A percentile compares a stretch with the other conserved stretches of the same genome.
These are phyloP conservation scores for Craseonycteris thonglongyai DNA, from an alignment of 2,113 vertebrate species.

Conservation along the genomic window DNA sequence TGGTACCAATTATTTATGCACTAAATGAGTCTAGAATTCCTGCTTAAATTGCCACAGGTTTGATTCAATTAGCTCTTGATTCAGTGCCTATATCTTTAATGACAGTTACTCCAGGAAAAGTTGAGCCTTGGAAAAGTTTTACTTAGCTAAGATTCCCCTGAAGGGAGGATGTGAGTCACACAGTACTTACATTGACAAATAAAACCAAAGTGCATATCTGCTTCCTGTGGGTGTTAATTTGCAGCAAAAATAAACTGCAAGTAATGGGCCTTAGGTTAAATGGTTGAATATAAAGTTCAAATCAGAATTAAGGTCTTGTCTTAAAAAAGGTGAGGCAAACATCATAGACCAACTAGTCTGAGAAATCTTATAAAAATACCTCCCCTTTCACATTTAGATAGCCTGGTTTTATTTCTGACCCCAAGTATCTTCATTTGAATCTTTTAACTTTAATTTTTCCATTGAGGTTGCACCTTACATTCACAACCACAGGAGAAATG, in stretches of 20 bases:
- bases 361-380: not conserved
- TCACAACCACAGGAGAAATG: too few relatives aligned
- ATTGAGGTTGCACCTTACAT: too few relatives aligned
- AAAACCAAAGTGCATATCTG: slow-evolving; percentile 48
- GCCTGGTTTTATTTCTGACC: not conserved
- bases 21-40: slow-evolving; percentile 21
- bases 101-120: slow-evolving; percentile 47
- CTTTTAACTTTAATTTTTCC: too few relatives aligned
- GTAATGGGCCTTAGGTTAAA: slow-evolving; percentile 55
- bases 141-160: slow-evolving; percentile 15
- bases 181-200: slow-evolving; percentile 23
- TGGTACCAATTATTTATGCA: slow-evolving; percentile 27
- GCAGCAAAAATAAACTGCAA: slow-evolving; percentile 50
- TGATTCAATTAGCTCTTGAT: slow-evolving; percentile 62
- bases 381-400: too few relatives aligned
- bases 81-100: slow-evolving; percentile 46
- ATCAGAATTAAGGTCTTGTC: not conserved
- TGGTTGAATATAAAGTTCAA: slow-evolving; percentile 41
- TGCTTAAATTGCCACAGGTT: slow-evolving; percentile 45
- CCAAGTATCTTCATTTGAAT: too few relatives aligned
- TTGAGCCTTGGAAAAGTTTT: slow-evolving; percentile 52
- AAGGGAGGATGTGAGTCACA: slow-evolving; percentile 56
- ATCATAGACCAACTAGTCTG: not conserved
- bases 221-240: slow-evolving; percentile 60
- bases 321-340: slow-evolving; percentile 1